phyloP scores from a whole-genome alignment of 2,113 vertebrate genomes.

The Pandion haliaetus region DNA sequence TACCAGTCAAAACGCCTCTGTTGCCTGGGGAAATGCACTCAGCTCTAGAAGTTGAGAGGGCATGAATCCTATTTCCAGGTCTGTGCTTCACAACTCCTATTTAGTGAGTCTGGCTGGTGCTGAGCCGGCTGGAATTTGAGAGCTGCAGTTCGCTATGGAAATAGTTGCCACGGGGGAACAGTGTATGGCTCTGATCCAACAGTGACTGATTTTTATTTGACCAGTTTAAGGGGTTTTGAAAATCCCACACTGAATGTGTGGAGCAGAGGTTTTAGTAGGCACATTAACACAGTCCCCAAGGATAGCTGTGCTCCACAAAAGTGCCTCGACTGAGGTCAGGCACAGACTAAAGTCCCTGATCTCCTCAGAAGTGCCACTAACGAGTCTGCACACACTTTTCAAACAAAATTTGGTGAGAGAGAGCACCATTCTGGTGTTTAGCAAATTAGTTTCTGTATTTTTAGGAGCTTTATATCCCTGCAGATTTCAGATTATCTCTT shows the following conservation, averaged over 20 bases:
- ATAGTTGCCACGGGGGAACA: not conserved
- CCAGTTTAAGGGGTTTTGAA: not conserved
- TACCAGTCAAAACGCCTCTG: not conserved
- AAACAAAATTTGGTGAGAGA: not conserved
- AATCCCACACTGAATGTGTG: not conserved
- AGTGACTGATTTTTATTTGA: not conserved
- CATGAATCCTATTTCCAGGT: slow-evolving; percentile 11
- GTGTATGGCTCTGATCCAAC: not conserved
- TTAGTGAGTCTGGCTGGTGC: not conserved
- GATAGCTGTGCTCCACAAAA: not conserved
- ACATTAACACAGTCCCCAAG: not conserved
- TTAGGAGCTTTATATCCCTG: not conserved
- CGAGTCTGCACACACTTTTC: not conserved
- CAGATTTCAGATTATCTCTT: not conserved
- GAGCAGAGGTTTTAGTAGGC: not conserved
- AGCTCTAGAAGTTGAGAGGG: not conserved
- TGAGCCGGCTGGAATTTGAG: not conserved
- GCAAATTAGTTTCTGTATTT: not conserved
- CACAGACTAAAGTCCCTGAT: not conserved
- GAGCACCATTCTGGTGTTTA: not conserved
- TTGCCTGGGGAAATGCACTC: not conserved
- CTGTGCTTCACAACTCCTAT: not conserved
- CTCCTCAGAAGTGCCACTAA: not conserved
- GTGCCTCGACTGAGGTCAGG: not conserved
- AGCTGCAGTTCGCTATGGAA: not conserved